Conservation (phyloP, 2,797 vertebrate genomes). For the Nothura maculosa region DNA sequence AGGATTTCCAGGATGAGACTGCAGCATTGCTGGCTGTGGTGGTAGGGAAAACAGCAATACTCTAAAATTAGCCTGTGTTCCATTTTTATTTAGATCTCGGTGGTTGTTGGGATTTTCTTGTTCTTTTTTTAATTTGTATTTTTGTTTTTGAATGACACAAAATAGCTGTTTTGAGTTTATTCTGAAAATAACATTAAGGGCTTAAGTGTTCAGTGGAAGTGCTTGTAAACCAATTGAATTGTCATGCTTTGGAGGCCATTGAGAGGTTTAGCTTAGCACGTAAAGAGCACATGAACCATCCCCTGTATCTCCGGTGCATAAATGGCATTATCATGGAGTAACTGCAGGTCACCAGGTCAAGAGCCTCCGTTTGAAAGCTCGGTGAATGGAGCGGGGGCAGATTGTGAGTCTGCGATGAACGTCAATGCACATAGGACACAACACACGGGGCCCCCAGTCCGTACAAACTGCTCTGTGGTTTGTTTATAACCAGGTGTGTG, state of each 20-base stretch:
- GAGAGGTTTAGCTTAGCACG: background rate
- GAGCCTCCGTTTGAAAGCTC: rapidly evolving
- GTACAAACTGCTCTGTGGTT: rapidly evolving
- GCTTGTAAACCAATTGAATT: background rate
- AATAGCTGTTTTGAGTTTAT: constrained; percentile 25
- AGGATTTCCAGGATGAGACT: constrained; percentile 1
- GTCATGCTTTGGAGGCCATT: background rate
- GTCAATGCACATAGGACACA: rapidly evolving
- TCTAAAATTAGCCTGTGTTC: constrained; percentile 42
- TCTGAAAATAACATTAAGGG: constrained; percentile 22
- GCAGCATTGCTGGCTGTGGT: background rate
- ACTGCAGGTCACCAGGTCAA: background rate
- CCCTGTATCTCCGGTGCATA: background rate
- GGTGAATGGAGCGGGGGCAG: rapidly evolving
- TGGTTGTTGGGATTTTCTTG: constrained; percentile 7
- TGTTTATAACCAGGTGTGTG: rapidly evolving
- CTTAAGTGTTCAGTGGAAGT: background rate
- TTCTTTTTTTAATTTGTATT: constrained; percentile 22
- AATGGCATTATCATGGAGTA: background rate
- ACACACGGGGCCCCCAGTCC: background rate
- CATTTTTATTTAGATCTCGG: constrained; percentile 10
- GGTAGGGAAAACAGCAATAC: background rate
- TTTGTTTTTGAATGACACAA: constrained; percentile 32
- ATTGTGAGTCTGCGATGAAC: rapidly evolving
- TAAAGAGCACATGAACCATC: background rate